Conservation (phyloP, 2,113 vertebrate species). For the Lethenteron reissneri region DNA sequence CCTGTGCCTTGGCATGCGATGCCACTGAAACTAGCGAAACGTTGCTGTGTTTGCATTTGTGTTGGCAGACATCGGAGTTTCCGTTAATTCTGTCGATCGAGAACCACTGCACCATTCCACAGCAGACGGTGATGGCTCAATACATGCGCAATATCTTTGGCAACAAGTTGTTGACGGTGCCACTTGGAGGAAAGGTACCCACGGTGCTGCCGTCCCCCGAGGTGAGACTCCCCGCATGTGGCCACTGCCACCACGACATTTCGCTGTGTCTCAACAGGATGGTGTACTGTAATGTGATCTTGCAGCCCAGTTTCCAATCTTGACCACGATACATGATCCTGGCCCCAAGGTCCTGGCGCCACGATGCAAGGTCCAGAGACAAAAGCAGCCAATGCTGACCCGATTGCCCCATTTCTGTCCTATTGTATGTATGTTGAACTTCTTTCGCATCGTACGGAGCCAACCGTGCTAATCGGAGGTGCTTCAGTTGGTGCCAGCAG, state of each 20-base stretch:
- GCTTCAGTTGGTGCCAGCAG: too few species aligned
- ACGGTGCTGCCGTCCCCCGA: constrained; percentile 50
- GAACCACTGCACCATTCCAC: constrained; percentile 66
- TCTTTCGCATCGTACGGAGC: neutral
- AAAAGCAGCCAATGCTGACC: neutral
- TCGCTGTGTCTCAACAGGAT: neutral
- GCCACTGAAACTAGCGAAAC: too few species aligned
- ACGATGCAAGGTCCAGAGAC: neutral
- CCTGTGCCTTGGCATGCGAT: too few species aligned
- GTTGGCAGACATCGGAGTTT: constrained; percentile 38
- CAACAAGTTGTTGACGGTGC: constrained; percentile 31
- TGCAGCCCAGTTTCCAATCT: neutral
- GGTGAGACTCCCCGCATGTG: constrained; percentile 20
- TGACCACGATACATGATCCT: neutral
- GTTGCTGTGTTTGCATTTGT: neutral
- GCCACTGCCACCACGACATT: too few species aligned
- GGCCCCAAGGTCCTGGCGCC: neutral
- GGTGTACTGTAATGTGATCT: neutral
- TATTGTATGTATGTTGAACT: too few species aligned
- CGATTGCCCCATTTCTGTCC: neutral
- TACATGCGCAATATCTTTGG: constrained; percentile 46
- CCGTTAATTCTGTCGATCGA: constrained; percentile 68
- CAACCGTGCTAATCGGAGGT: too few species aligned
- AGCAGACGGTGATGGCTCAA: constrained; percentile 41
- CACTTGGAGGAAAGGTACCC: constrained; percentile 25